Evolutionary conservation across 2,797 vertebrate species (phyloP).

Genomic region (Sebastes cheni): DNA sequence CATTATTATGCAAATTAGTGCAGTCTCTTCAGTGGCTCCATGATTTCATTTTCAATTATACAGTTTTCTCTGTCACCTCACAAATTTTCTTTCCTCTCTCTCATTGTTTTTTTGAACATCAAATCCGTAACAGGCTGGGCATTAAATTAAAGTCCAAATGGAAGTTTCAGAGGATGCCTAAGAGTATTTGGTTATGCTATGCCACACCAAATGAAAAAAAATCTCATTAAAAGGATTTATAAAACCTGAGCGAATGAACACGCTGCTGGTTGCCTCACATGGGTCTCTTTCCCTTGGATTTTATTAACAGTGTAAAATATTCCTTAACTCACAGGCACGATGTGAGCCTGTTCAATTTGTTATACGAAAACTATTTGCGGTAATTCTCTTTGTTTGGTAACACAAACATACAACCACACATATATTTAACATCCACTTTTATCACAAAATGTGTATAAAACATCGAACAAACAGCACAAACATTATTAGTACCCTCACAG

Average conservation of each 20-base stretch:
- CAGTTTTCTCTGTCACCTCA: slow-evolving; percentile 47
- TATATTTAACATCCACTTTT: background rate
- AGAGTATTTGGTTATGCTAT: slow-evolving; percentile 39
- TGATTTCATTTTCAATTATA: slow-evolving; percentile 68
- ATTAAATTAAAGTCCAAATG: slow-evolving; percentile 57
- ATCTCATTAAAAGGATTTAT: slow-evolving; percentile 43
- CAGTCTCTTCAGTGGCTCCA: slow-evolving; percentile 45
- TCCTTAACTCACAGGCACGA: background rate
- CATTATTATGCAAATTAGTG: slow-evolving; percentile 79
- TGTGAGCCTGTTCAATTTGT: background rate
- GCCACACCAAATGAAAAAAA: slow-evolving; percentile 41
- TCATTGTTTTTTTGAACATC: slow-evolving; percentile 51
- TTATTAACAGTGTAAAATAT: background rate
- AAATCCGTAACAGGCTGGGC: slow-evolving; percentile 41
- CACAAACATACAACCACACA: background rate
- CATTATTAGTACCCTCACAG: background rate
- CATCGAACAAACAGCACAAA: slow-evolving; percentile 4
- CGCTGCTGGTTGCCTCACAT: slow-evolving; percentile 2
- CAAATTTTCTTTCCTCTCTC: slow-evolving; percentile 36
- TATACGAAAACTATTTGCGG: background rate
- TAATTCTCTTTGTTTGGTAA: background rate
- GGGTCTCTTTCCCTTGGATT: background rate
- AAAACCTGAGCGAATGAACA: slow-evolving; percentile 9
- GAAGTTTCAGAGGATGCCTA: slow-evolving; percentile 46
- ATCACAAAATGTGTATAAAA: background rate